phyloP scores from a whole-genome alignment of 1,140 invertebrate species.

The Cepaea nemoralis region DNA sequence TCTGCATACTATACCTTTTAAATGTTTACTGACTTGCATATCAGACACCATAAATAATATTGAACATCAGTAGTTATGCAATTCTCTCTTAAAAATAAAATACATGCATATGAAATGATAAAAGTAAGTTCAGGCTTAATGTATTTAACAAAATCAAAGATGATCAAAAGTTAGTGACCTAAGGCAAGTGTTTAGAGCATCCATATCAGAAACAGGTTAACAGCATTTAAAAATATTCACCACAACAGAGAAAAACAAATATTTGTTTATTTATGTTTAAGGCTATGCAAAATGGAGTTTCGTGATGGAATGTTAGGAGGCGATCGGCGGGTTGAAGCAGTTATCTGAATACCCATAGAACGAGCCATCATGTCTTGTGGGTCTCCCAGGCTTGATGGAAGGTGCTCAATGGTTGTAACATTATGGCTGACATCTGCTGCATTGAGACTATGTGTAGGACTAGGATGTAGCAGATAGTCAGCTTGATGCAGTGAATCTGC shows the following conservation, averaged over 20 bases:
- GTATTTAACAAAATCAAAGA: not conserved
- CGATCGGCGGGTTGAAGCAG: not conserved
- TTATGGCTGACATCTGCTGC: not conserved
- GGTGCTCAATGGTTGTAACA: not conserved
- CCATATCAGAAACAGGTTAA: not conserved
- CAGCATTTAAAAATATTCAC: not conserved
- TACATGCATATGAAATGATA: too few species aligned
- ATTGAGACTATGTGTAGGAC: not conserved
- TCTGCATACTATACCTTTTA: too few species aligned
- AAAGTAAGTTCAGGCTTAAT: too few species aligned
- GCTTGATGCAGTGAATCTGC: not conserved
- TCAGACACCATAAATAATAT: too few species aligned
- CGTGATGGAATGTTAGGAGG: conserved; percentile 6
- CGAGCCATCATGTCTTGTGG: not conserved
- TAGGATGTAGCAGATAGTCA: not conserved
- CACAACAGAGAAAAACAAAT: not conserved
- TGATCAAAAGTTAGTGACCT: not conserved
- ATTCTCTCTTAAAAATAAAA: too few species aligned
- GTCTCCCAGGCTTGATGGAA: not conserved
- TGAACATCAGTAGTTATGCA: too few species aligned
- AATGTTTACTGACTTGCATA: too few species aligned
- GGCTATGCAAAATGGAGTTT: not conserved
- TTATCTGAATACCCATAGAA: not conserved
- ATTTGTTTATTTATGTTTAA: not conserved
- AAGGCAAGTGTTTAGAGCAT: not conserved